phyloP scores from a whole-genome alignment of 2,888 invertebrate genomes.

The Drosophila borborema region DNA sequence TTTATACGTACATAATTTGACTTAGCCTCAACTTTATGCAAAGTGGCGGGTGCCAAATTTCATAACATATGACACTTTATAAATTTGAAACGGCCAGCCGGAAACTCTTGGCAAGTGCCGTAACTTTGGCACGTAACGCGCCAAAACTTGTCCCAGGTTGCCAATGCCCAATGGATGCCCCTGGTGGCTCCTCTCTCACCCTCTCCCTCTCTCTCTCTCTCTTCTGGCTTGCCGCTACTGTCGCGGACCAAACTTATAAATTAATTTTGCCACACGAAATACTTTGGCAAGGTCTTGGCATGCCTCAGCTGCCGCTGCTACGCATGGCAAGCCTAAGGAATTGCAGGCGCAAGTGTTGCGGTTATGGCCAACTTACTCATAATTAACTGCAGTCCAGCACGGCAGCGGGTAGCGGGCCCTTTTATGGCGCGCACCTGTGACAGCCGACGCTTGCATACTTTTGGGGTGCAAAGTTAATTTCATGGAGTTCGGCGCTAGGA shows the following conservation, averaged over 20 bases:
- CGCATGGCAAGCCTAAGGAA: constrained; percentile 58
- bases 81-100: constrained; percentile 50
- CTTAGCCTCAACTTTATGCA: constrained; percentile 56
- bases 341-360: constrained; percentile 64
- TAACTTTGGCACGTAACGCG: constrained; percentile 53
- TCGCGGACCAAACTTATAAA: constrained; percentile 70
- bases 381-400: constrained; percentile 69
- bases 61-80: constrained; percentile 67
- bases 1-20: constrained; percentile 69
- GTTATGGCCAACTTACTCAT: constrained; percentile 66
- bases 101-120: constrained; percentile 52
- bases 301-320: constrained; percentile 57
- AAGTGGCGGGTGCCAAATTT: constrained; percentile 55
- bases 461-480: constrained; percentile 63
- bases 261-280: constrained; percentile 75
- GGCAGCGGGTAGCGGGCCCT: background rate
- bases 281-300: constrained; percentile 66
- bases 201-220: background rate
- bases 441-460: constrained; percentile 52
- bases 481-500: constrained; percentile 47
- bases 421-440: constrained; percentile 58
- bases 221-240: constrained; percentile 17
- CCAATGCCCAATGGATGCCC: constrained; percentile 14
- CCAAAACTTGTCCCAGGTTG: constrained; percentile 48
- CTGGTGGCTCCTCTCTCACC: background rate